Evolutionary conservation across 2,888 invertebrate species (phyloP).

Genomic region (Netelia melanura): DNA sequence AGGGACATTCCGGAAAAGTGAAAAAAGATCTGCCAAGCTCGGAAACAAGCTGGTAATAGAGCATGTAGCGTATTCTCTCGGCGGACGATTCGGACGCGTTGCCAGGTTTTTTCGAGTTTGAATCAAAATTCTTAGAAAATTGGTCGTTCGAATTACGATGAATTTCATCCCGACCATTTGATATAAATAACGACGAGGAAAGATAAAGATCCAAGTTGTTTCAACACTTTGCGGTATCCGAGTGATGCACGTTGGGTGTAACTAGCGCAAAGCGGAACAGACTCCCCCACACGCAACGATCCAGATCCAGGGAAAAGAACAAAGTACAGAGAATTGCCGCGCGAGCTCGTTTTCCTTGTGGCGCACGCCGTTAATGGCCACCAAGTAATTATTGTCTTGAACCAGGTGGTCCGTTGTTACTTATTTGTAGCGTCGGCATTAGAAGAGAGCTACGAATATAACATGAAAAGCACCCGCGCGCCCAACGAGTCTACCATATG

Average conservation of each 20-base stretch:
- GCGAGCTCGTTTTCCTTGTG: constrained; percentile 65
- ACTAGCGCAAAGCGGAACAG: constrained; percentile 45
- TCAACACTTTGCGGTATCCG: too few species aligned
- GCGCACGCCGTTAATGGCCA: constrained; percentile 79
- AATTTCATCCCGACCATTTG: too few species aligned
- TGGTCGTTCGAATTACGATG: background rate
- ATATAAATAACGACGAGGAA: too few species aligned
- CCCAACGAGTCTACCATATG: constrained; percentile 19
- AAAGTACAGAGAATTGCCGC: constrained; percentile 67
- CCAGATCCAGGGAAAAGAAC: constrained; percentile 48
- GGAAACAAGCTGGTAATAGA: background rate
- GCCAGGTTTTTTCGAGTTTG: too few species aligned
- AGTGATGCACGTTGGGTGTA: constrained; percentile 7
- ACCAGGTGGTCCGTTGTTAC: constrained; percentile 81
- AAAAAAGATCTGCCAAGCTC: constrained; percentile 22
- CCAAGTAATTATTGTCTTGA: constrained; percentile 80
- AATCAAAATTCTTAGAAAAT: background rate
- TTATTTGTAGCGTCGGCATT: constrained; percentile 73
- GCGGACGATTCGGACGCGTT: too few species aligned
- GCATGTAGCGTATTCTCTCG: too few species aligned
- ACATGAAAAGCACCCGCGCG: constrained; percentile 63
- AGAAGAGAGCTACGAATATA: constrained; percentile 39
- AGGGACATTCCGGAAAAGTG: constrained; percentile 50
- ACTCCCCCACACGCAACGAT: constrained; percentile 49
- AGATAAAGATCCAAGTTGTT: too few species aligned